A percentile compares a stretch with the other conserved stretches of the same genome.
Evolutionary conservation across 2,797 vertebrate species (phyloP).

Genomic region (Sebastes baramenuke): DNA sequence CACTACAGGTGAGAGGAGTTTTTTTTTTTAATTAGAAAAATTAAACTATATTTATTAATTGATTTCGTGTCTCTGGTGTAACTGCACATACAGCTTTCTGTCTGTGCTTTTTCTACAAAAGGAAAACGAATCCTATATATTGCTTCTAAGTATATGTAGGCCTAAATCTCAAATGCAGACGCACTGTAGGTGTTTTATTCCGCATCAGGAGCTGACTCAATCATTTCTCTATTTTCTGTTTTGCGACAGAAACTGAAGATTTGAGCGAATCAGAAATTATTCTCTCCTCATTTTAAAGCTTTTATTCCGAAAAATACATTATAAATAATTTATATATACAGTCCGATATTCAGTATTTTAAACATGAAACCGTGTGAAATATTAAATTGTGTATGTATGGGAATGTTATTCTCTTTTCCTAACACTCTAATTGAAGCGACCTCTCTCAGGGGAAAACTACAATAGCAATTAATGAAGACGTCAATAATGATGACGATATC

Average conservation of each 20-base stretch:
- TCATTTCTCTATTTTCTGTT: neutral
- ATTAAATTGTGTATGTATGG: neutral
- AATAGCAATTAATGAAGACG: neutral
- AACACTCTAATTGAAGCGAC: neutral
- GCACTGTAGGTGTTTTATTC: neutral
- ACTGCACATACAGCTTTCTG: neutral
- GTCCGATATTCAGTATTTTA: neutral
- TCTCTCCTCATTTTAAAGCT: neutral
- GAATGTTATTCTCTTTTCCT: neutral
- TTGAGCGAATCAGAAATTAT: neutral
- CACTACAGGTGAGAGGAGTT: neutral
- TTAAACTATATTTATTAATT: neutral
- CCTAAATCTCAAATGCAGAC: neutral
- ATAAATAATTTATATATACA: neutral
- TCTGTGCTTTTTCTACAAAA: neutral
- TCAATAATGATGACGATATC: neutral
- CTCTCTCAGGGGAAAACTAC: neutral
- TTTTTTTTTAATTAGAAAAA: neutral
- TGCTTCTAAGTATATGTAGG: neutral
- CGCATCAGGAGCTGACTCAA: neutral
- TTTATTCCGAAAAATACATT: neutral
- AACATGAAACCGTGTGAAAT: neutral
- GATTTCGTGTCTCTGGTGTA: neutral
- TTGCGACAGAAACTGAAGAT: neutral
- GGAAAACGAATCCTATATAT: neutral